Evolutionary conservation across 2,113 vertebrate species (phyloP).

Genomic region (Oryzias javanicus): DNA sequence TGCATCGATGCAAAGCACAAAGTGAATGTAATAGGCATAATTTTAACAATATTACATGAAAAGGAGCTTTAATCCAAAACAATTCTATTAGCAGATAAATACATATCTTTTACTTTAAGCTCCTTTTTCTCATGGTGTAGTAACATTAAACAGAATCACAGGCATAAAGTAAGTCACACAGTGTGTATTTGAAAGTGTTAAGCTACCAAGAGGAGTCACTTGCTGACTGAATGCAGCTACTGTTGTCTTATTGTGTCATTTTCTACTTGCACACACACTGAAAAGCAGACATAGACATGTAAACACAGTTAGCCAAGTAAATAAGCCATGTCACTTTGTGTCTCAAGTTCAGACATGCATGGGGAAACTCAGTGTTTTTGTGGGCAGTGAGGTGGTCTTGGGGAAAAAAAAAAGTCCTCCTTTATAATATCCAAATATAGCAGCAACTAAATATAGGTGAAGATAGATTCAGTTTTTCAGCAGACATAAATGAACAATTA

Average conservation of each 20-base stretch:
- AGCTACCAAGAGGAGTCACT: neutral
- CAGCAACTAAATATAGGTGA: conserved; percentile 23
- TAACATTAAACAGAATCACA: conserved; percentile 20
- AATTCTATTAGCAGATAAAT: too few species aligned
- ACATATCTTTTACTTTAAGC: too few species aligned
- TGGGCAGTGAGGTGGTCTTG: conserved; percentile 37
- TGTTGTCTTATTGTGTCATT: conserved; percentile 26
- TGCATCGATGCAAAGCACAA: too few species aligned
- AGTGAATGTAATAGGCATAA: too few species aligned
- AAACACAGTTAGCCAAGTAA: conserved; percentile 11
- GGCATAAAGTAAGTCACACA: too few species aligned
- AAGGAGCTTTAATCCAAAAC: too few species aligned
- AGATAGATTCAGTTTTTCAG: conserved; percentile 30
- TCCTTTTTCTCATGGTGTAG: too few species aligned
- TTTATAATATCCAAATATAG: conserved; percentile 16
- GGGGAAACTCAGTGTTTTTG: conserved; percentile 24
- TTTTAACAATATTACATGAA: too few species aligned
- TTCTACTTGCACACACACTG: conserved; percentile 9
- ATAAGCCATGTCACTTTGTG: conserved; percentile 32
- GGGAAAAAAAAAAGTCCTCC: conserved; percentile 30
- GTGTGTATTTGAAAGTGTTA: conserved; percentile 15
- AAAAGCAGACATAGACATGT: neutral
- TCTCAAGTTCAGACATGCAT: conserved; percentile 9
- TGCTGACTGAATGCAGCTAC: conserved; percentile 39
- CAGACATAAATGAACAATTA: conserved; percentile 8